Conservation (phyloP, 2,797 vertebrate genomes). For the Myotis daubentonii region DNA sequence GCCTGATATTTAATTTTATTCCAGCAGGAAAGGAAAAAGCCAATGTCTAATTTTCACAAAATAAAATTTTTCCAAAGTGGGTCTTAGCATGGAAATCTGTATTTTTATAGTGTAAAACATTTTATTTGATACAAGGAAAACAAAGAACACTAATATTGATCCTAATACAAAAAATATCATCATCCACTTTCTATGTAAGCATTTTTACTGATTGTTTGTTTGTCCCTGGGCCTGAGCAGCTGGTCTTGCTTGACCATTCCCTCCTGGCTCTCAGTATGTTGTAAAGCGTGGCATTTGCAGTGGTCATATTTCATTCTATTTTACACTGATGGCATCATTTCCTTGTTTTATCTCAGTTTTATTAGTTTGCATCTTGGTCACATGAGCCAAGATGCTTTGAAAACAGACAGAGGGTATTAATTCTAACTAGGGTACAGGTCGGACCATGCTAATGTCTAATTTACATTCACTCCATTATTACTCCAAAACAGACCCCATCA, state of each 20-base stretch:
- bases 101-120: background rate
- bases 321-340: slow-evolving; percentile 16
- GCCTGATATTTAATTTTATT: slow-evolving; percentile 36
- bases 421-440: background rate
- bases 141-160: background rate
- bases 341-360: slow-evolving; percentile 44
- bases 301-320: slow-evolving; percentile 8
- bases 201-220: background rate
- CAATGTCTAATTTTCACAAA: slow-evolving; percentile 34
- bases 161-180: background rate
- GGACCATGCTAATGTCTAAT: background rate
- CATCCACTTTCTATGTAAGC: background rate
- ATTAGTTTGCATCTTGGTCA: slow-evolving; percentile 16
- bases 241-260: background rate
- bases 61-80: slow-evolving; percentile 6
- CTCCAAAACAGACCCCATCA: background rate
- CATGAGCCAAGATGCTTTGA: slow-evolving; percentile 23
- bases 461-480: slow-evolving; percentile 9
- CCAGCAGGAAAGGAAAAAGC: background rate
- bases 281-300: background rate
- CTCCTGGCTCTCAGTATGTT: background rate
- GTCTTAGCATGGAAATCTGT: background rate
- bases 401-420: slow-evolving; percentile 5
- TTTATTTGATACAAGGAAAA: background rate
- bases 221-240: background rate